A percentile compares a stretch with the other conserved stretches of the same genome.
phyloP scores from a whole-genome alignment of 2,797 vertebrate species.

The Lacerta viridis region DNA sequence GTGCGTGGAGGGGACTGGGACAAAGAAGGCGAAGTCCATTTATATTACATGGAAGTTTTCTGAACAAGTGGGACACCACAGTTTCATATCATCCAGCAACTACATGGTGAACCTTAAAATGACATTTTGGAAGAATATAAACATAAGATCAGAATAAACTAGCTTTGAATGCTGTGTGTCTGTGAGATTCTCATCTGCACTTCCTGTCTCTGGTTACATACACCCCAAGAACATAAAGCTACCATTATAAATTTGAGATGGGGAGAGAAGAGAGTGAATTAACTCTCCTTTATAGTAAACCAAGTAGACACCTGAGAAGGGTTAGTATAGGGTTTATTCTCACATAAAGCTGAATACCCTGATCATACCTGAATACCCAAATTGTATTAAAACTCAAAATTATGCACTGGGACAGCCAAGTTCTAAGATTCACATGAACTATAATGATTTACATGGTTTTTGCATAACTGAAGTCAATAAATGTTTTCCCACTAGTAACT shows the following conservation, averaged over 20 bases:
- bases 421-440: background rate
- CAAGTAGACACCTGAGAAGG: background rate
- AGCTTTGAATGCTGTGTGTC: background rate
- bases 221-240: no score
- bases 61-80: no score
- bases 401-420: background rate
- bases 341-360: background rate
- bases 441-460: background rate
- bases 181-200: background rate
- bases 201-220: background rate
- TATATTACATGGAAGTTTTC: no score
- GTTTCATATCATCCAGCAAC: background rate
- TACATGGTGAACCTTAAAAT: background rate
- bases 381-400: background rate
- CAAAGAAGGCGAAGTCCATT: no score
- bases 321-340: background rate
- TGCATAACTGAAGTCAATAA: background rate
- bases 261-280: background rate
- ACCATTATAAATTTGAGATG: no score
- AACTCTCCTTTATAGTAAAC: background rate
- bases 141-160: background rate
- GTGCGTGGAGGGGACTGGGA: no score
- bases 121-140: background rate
- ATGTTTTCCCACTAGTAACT: background rate
- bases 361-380: background rate